A percentile compares a stretch with the other conserved stretches of the same genome.
Conservation (phyloP, 64 coral and sea anemone genomes). For the Montipora efflorescens region DNA sequence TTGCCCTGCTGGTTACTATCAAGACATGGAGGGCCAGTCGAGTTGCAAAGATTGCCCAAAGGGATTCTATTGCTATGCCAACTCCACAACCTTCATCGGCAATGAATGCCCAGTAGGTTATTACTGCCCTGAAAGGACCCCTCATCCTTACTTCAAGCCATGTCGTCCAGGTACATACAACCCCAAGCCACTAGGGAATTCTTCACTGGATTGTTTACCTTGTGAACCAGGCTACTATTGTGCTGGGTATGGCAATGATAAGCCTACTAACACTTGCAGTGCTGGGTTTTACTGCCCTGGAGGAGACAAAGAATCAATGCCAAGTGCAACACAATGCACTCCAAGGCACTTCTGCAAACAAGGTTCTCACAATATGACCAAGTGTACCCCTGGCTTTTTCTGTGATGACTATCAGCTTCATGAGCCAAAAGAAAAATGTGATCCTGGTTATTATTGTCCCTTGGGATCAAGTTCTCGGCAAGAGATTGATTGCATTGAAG, state of each 20-base stretch:
- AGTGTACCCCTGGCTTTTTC: conserved; percentile 81
- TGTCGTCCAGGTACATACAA: conserved; percentile 93
- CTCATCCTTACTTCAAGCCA: conserved; percentile 64
- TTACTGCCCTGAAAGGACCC: conserved; percentile 81
- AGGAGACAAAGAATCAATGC: conserved; percentile 59
- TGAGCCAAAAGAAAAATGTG: conserved; percentile 63
- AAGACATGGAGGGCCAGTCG: conserved; percentile 80
- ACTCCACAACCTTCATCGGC: conserved; percentile 78
- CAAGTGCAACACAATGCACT: conserved; percentile 60
- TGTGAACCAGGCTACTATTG: conserved; percentile 88
- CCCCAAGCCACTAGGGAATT: conserved; percentile 78
- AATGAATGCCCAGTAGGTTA: conserved; percentile 86
- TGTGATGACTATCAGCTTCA: conserved; percentile 73
- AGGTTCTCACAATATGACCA: conserved; percentile 86
- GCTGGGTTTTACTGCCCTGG: conserved; percentile 97
- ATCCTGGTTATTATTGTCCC: conserved; percentile 93
- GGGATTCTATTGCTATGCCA: conserved; percentile 93
- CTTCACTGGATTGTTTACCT: conserved; percentile 75
- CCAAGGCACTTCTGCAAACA: conserved; percentile 75
- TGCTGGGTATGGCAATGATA: conserved; percentile 73
- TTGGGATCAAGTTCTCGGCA: conserved; percentile 65
- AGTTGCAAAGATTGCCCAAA: conserved; percentile 80
- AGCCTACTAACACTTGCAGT: conserved; percentile 87
- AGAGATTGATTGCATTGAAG: conserved; percentile 79
- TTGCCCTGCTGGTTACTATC: conserved; percentile 87